Percentiles rank a stretch among this genome's conserved stretches.
Conservation (phyloP, 1,140 invertebrate species). For the Zaprionus gabonicus region DNA sequence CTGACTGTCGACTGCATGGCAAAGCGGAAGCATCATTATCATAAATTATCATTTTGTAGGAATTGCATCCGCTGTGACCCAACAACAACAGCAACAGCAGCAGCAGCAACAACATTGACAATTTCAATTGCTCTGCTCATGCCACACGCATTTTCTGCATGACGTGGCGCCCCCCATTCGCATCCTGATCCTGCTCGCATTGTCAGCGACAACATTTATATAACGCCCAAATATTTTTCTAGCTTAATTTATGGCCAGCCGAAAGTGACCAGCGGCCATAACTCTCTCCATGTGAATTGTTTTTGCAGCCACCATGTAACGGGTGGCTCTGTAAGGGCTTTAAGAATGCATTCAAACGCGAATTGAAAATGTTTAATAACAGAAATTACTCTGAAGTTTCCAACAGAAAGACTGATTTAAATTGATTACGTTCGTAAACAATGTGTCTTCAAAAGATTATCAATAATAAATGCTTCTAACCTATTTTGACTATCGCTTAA, state of each 20-base stretch:
- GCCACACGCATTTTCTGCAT: conserved; percentile 34
- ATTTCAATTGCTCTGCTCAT: conserved; percentile 69
- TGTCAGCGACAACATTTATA: conserved; percentile 43
- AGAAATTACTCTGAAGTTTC: too few species aligned
- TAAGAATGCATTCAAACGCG: not conserved
- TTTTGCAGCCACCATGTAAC: not conserved
- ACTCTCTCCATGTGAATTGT: not conserved
- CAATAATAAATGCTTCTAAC: too few species aligned
- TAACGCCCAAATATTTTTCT: conserved; percentile 50
- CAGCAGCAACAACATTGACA: conserved; percentile 60
- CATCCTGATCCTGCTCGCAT: conserved; percentile 23
- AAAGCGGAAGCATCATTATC: conserved; percentile 84
- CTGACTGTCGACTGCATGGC: conserved; percentile 48
- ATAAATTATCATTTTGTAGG: conserved; percentile 84
- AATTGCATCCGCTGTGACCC: conserved; percentile 78
- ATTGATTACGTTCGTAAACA: too few species aligned
- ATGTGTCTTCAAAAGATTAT: too few species aligned
- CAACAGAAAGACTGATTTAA: too few species aligned
- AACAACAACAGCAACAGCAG: conserved; percentile 55
- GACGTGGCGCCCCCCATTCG: conserved; percentile 3
- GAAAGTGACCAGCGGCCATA: conserved; percentile 25
- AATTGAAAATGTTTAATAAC: not conserved
- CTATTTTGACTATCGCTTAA: too few species aligned
- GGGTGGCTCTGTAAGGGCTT: not conserved
- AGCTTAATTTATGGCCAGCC: conserved; percentile 47